These are phyloP conservation scores for Eriosoma lanigerum DNA, from an alignment of 1,140 invertebrate species.

Conservation along the genomic window DNA sequence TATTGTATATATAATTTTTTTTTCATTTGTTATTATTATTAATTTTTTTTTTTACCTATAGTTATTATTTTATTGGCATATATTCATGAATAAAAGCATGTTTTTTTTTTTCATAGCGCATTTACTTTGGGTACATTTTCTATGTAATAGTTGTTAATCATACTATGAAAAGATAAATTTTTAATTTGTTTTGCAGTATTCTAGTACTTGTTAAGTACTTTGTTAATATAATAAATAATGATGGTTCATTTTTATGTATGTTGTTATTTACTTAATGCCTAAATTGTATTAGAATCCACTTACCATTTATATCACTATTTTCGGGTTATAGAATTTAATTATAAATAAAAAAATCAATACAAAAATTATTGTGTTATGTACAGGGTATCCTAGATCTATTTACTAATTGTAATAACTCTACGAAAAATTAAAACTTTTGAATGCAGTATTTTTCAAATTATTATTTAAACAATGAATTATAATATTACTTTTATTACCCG, in stretches of 20 bases:
- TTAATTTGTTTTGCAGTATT: conserved; percentile 43
- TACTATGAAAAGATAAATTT: conserved; percentile 30
- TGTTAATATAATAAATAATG: conserved; percentile 49
- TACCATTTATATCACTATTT: too few species aligned
- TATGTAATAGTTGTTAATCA: conserved; percentile 46
- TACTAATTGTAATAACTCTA: too few species aligned
- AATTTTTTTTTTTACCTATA: conserved; percentile 41
- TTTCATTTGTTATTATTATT: conserved; percentile 49
- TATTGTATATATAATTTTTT: conserved; percentile 51
- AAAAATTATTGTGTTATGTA: too few species aligned
- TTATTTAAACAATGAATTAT: too few species aligned
- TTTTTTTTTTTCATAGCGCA: conserved; percentile 34
- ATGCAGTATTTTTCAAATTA: too few species aligned
- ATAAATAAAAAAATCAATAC: too few species aligned
- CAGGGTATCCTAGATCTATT: too few species aligned
- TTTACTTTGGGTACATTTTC: conserved; percentile 51
- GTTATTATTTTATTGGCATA: conserved; percentile 45
- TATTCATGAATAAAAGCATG: conserved; percentile 45
- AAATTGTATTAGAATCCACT: too few species aligned
- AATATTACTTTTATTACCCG: too few species aligned
- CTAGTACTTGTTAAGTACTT: conserved; percentile 45
- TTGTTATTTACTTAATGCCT: background rate
- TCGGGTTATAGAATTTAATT: too few species aligned
- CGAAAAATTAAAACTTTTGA: too few species aligned
- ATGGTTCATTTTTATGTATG: conserved; percentile 46